Evolutionary conservation across 2,797 vertebrate genomes (phyloP), one percentile per base, ranked within the genome.

Genomic region (Mallotus villosus): DNA sequence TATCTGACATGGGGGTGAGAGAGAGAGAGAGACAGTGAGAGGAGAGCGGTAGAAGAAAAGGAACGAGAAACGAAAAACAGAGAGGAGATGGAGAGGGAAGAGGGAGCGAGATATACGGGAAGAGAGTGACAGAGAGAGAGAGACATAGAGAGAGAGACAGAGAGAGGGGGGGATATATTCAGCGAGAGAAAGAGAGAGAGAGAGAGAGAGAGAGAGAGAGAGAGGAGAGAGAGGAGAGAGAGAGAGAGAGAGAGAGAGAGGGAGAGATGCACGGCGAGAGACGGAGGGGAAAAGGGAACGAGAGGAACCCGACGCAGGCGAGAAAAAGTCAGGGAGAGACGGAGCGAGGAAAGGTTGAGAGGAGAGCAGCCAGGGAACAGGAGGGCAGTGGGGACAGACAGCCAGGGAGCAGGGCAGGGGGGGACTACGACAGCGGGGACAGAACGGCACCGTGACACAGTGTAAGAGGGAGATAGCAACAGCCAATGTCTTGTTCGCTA

Each of bases 1-100:
- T 98, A 81, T 97, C 97, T 99, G 81, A 12, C 66, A 65, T 2
- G 55, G 22, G 19, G 0, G 1, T 1, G 4, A 37, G 19, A 70
- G 4, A 59, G 46, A 37, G 72, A 22, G 55, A 25, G 21, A 41
- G 37, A 41, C 7, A 41, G 9, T 11, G 9, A 41, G 37, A 41
- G 0, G 4, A 51, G 9, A 34, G 32, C 53, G 51, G 29, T 27
- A 17, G 2, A 24, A n/a, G n/a, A 0, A 14, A 17, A 11, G 6
- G 9, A 2, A 41, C 11, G 6, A 37, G 7, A 11, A 9, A 37
- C 9, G 9, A 37, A 7, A 1, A 55, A 37, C 29, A 29, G 29
- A 29, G 29, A 4, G 29, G 85, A 79, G 81, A 72, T 32, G 9
- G 24, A 74, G 71, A 61, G 41, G 70, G 75, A 77, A 81, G 34